Percentiles rank a stretch among this genome's conserved stretches.
Conservation (phyloP, 2,113 vertebrate genomes). For the Neoarius graeffei region DNA sequence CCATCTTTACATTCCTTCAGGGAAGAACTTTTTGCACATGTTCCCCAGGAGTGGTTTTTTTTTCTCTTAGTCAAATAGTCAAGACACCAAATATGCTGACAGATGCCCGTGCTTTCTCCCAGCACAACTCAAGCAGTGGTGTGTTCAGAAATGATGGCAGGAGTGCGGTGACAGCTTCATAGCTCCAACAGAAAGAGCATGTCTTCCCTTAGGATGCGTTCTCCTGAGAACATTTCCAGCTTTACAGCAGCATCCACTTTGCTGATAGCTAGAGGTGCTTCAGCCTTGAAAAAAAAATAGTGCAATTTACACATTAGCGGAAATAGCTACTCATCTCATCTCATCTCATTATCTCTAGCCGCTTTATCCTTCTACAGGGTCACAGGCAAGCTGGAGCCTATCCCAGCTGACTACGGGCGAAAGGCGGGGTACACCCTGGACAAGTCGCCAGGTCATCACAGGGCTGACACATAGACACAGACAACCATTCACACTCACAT, state of each 20-base stretch:
- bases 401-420: too few species aligned
- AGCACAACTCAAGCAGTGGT: background rate
- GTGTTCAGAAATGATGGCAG: slow-evolving; percentile 15
- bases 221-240: slow-evolving; percentile 44
- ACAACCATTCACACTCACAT: too few species aligned
- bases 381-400: too few species aligned
- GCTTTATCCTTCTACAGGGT: too few species aligned
- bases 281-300: background rate
- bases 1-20: background rate
- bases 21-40: background rate
- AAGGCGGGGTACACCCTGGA: too few species aligned
- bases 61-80: slow-evolving; percentile 12
- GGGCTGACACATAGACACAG: too few species aligned
- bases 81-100: slow-evolving; percentile 40
- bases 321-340: background rate
- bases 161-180: slow-evolving; percentile 40
- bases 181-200: slow-evolving; percentile 28
- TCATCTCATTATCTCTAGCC: too few species aligned
- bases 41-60: slow-evolving; percentile 4
- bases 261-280: slow-evolving; percentile 1
- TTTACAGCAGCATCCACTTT: slow-evolving; percentile 24
- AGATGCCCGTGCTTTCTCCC: slow-evolving; percentile 5
- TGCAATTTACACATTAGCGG: background rate
- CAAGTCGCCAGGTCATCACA: too few species aligned
- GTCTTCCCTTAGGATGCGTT: slow-evolving; percentile 42